Base-by-base conservation (phyloP, 2,113 vertebrate genomes). In the Gnathonemus longibarbis region DNA sequence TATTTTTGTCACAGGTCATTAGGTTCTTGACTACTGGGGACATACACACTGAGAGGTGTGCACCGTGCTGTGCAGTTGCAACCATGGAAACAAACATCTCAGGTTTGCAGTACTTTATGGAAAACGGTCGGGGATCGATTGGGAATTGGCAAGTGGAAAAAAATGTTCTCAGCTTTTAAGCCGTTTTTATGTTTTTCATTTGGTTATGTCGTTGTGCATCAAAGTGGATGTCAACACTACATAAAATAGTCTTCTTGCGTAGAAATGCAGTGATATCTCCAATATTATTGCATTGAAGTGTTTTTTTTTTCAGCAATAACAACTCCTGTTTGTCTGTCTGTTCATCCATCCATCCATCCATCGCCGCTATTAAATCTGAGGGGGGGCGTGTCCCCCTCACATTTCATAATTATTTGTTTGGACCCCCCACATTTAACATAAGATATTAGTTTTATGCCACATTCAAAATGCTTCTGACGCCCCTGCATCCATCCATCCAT, bases 1-100 rank as follows among this genome's bases (percentile, higher is more conserved):
- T 48, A 84, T 84, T 48, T 84, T 48, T 92, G 91, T 92, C 92
- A 91, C 88, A 88, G 91, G 89, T 93, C 91, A 93, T 92, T 92
- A 92, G 89, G 89, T 83, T 88, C 86, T 46, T 89, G 88, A 74
- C 88, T 91, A 77, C 35, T 62, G 91, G 91, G 90, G 85, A 89
- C 91, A 89, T 50, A 49, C 92, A 93, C 90, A 91, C 89, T 87
- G 89, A 87, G 89, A 39, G 35, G 88, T 58, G 89, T 90, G 89
- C 89, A 89, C 86, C 87, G 58, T 90, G 89, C 80, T 91, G 89
- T 89, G 90, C 88, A 88, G 84, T 70, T 91, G 93, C 92, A 90
- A 39, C 93, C 91, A 92, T 93, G 92, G 91, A 91, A 92, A 92
- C 92, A 90, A 87, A 85, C 74, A 80, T 77, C 49, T 88, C 86